phyloP scores from a whole-genome alignment of 2,888 invertebrate genomes.

The Cheilosia pagana region DNA sequence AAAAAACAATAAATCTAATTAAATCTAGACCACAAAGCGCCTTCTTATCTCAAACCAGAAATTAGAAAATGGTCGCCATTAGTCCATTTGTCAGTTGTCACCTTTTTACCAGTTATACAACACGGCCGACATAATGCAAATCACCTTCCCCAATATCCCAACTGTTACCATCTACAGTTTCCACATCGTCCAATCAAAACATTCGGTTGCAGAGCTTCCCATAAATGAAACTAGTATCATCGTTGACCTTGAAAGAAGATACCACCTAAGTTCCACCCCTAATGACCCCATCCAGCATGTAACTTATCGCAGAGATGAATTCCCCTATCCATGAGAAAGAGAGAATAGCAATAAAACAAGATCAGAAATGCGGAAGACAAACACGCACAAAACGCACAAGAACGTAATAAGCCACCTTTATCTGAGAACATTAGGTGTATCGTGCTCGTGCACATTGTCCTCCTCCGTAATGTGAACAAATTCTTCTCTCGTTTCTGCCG shows the following conservation, averaged over 20 bases:
- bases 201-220: not conserved
- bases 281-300: slow-evolving; percentile 15
- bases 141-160: not conserved
- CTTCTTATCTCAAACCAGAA: slow-evolving; percentile 34
- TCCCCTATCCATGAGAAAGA: not conserved
- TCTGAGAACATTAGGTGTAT: slow-evolving; percentile 39
- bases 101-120: slow-evolving; percentile 19
- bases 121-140: slow-evolving; percentile 1
- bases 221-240: slow-evolving; percentile 20
- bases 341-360: slow-evolving; percentile 14
- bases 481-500: slow-evolving; percentile 14
- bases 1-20: not conserved
- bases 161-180: not conserved
- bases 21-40: not conserved
- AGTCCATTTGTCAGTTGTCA: slow-evolving; percentile 10
- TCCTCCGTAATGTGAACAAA: slow-evolving; percentile 47
- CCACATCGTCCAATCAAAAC: slow-evolving; percentile 37
- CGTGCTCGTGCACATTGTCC: slow-evolving; percentile 33
- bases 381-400: slow-evolving; percentile 26
- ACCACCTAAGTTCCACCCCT: slow-evolving; percentile 48
- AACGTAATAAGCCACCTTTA: slow-evolving; percentile 43
- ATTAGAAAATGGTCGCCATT: not conserved
- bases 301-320: not conserved
- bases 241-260: slow-evolving; percentile 48
- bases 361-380: slow-evolving; percentile 59